Base-by-base conservation (phyloP, 2,888 invertebrate species). In the Drosophila recens region DNA sequence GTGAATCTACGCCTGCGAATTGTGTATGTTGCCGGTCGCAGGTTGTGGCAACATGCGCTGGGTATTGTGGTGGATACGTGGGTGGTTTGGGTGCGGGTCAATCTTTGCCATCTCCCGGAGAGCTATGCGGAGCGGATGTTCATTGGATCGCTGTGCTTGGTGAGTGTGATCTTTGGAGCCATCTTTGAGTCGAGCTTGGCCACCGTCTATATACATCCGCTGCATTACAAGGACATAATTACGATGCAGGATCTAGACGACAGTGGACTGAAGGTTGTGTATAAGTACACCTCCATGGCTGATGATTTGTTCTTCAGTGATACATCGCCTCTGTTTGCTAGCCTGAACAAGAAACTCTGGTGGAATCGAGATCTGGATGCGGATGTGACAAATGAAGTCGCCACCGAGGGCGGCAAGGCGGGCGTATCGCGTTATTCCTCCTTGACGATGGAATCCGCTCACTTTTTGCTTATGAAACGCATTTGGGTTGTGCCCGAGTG, bases 121-220 rank as follows among this genome's bases (percentile, higher is more conserved):
- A 92, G 91, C 67, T 81, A 80, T 49, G 91, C 92, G 30, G 93
- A 93, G 53, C 85, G 91, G 11, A 75, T 93, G 62, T 91, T 93
- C 56, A 80, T 93, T 2, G 90, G 89, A 0, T 90, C 92, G 3
- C 67, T 93, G 36, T 91, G 90, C 48, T 51, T 93, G 69, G 91
- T 92, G 5, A 91, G 93, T 59, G 92, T 93, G 23, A 92, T 92
- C 13, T 91, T 93, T 58, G 92, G 92, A 0, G 92, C 93, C 5
- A 82, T 93, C 2, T 93, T 93, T 67, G 93, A 93, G 75, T 93
- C 93, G 6, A 92, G 92, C 23, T 77, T 93, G 71, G 92, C 93
- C 4, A 93, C 92, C 0, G 92, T 92, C 40, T 92, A 91, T 57
- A 92, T 92, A 46, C 91, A 91, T 71, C 93, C 93, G 4, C 71